Evolutionary conservation across 2,797 vertebrate species (phyloP).

Genomic region (Micromesistius poutassou): DNA sequence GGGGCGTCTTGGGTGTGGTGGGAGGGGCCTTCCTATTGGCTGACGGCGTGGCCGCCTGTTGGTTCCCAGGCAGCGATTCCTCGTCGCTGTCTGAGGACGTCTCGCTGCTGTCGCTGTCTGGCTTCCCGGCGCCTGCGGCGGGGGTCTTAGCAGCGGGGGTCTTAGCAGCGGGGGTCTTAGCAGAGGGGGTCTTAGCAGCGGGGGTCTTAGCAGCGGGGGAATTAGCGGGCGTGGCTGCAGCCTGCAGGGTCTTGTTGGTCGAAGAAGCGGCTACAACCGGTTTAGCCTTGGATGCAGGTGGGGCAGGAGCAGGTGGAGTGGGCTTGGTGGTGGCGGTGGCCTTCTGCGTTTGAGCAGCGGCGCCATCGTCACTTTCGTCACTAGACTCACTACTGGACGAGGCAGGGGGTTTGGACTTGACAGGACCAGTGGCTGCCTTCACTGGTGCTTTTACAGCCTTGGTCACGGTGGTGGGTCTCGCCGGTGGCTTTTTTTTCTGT

Average conservation of each 20-base stretch:
- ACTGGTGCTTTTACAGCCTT: neutral
- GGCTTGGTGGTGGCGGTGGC: neutral
- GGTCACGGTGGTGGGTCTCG: neutral
- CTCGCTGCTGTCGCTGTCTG: neutral
- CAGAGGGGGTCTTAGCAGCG: neutral
- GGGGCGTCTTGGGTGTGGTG: neutral
- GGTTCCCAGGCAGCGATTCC: neutral
- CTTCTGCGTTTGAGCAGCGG: neutral
- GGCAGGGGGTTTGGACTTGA: neutral
- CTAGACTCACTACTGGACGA: neutral
- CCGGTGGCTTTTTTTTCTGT: neutral
- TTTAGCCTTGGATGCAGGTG: neutral
- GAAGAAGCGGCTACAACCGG: neutral
- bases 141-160: neutral
- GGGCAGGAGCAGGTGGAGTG: neutral
- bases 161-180: neutral
- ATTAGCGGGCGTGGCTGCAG: neutral
- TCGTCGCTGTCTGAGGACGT: constrained; percentile 17
- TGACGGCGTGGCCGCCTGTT: neutral
- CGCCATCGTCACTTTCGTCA: neutral
- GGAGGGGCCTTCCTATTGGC: neutral
- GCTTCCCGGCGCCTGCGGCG: neutral
- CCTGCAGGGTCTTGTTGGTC: neutral
- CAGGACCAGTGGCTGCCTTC: neutral
- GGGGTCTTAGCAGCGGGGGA: no score